Evolutionary conservation across 2,113 vertebrate genomes (phyloP).

Genomic region (Albula goreensis): DNA sequence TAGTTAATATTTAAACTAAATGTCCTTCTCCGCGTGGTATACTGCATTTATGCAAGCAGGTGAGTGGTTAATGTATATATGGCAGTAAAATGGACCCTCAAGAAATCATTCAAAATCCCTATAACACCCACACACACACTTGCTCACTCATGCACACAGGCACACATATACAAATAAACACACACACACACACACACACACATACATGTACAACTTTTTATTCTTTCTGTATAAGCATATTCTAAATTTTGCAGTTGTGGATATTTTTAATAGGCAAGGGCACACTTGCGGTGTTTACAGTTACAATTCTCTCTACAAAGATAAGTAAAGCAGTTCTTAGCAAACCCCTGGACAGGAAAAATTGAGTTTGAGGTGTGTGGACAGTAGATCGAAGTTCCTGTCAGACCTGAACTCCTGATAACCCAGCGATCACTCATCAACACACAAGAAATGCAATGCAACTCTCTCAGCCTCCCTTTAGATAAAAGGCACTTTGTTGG

Average conservation of each 20-base stretch:
- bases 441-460: neutral
- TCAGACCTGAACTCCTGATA: neutral
- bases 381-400: neutral
- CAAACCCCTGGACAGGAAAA: neutral
- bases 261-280: too few species aligned
- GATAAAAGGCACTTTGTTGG: neutral
- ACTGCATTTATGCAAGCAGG: conserved; percentile 35
- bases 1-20: conserved; percentile 70
- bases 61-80: neutral
- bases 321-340: neutral
- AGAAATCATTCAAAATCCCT: too few species aligned
- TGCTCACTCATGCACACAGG: too few species aligned
- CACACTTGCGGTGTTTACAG: too few species aligned
- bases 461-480: neutral
- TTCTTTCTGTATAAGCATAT: too few species aligned
- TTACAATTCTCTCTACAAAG: too few species aligned
- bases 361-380: neutral
- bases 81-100: neutral
- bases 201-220: too few species aligned
- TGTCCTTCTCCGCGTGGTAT: conserved; percentile 46
- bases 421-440: neutral
- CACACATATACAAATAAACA: too few species aligned
- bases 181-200: too few species aligned
- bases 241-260: too few species aligned
- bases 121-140: too few species aligned